Evolutionary conservation across 2,888 invertebrate species (phyloP), one percentile per base, ranked within the genome.

Genomic region (Drosophila prolongata): DNA sequence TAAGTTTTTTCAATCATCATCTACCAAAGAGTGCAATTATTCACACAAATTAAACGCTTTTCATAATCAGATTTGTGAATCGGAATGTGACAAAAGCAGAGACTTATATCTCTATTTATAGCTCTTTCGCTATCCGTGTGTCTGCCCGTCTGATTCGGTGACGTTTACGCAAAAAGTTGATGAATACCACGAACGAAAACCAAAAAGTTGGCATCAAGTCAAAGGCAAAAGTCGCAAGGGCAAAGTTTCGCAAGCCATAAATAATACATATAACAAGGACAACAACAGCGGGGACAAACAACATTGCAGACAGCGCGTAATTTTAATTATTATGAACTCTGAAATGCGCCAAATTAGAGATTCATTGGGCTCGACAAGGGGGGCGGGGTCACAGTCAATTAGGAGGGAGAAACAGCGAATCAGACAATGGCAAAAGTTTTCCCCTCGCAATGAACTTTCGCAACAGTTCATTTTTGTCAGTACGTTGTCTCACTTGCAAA

Each of bases 241-340:
- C 59, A 40, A 79, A 58, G 62, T 71, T 71, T 71, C 14, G 56
- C 62, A 65, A 66, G 56, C 62, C 77, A 81, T 84, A 81, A 84
- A 84, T 84, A 81, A 79, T 72, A 76, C 77, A 84, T 77, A 80
- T 62, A 79, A 77, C 76, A 78, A 54, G 69, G 59, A 58, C 47
- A 78, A 47, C 50, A 81, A 49, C 66, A 59, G 55, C 34, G 52
- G 57, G 40, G 44, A 60, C 67, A 68, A 70, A 60, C 57, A 71
- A 55, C 57, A 71, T 75, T 77, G 79, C 79, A 75, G 79, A 55
- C 73, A 68, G 59, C 72, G 74, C 76, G 71, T 77, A 80, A 82
- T 80, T 86, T 83, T 83, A 83, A 83, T 86, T 82, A 86, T 83
- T 80, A 83, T 82, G 80, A 82, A 75, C 67, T 78, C 71, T 55